Conservation (phyloP, 2,888 invertebrate species). For the Ichneumoninae sp. region DNA sequence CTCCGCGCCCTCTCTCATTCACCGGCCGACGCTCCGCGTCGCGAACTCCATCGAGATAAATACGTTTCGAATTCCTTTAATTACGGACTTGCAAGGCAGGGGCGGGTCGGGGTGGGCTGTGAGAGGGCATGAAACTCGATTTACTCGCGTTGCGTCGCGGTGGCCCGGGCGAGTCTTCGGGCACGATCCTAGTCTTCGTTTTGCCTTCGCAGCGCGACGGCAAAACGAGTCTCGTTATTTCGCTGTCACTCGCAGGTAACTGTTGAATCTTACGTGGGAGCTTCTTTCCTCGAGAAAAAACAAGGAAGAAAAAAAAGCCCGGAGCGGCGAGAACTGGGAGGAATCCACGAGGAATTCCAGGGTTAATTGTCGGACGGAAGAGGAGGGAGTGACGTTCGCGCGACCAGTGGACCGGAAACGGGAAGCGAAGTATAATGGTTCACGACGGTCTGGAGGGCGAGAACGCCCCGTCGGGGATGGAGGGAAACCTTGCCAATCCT, state of each 20-base stretch:
- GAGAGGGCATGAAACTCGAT: slow-evolving; percentile 1
- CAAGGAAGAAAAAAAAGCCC: background rate
- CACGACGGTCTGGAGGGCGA: slow-evolving; percentile 44
- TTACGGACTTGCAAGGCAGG: slow-evolving; percentile 13
- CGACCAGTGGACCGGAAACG: background rate
- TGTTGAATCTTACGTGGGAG: background rate
- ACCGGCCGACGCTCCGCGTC: background rate
- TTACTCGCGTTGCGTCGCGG: background rate
- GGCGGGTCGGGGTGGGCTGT: background rate
- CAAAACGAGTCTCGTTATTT: background rate
- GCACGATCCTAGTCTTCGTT: background rate
- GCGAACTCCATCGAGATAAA: slow-evolving; percentile 31
- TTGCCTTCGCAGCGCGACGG: background rate
- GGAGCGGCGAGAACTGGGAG: background rate
- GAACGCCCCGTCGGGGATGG: slow-evolving; percentile 36
- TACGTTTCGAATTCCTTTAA: slow-evolving; percentile 27
- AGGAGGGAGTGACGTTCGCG: slow-evolving; percentile 15
- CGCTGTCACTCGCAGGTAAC: slow-evolving; percentile 22
- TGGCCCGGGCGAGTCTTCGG: background rate
- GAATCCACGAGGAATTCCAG: slow-evolving; percentile 15
- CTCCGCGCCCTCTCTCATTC: background rate
- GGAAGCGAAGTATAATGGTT: slow-evolving; percentile 48
- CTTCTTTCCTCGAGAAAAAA: background rate
- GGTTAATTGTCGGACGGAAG: slow-evolving; percentile 26
- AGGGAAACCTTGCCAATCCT: slow-evolving; percentile 37